Evolutionary conservation across 2,888 invertebrate genomes (phyloP), one percentile per base, ranked within the genome.

Genomic region (Leptopterna dolabrata): DNA sequence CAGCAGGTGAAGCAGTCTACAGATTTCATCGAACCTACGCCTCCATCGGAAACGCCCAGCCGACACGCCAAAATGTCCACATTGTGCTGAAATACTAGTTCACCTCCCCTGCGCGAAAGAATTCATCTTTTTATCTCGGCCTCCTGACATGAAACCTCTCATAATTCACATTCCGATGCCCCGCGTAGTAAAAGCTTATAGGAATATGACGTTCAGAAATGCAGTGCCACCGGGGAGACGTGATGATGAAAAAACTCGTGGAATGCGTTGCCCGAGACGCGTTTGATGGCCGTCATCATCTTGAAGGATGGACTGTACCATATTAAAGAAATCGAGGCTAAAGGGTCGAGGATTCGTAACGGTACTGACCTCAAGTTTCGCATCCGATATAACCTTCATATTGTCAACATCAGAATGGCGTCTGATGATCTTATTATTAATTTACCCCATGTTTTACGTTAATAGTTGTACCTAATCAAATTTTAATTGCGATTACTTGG

Each of bases 181-280:
- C 63, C 19, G 63, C 9, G 24, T 63, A 63, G 27, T 27, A 63
- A 63, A 63, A 63, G 63, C 27, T 0, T 24, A 63, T 9, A n/a
- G 63, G 63, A 63, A 63, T 63, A 63, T 63, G 63, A 63, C 63
- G 63, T 63, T 63, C 63, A 63, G 63, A 63, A 24, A 63, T 63
- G 63, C 63, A 9, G 63, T 11, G 24, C 24, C 63, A 24, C 24
- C 63, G 6, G 63, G 63, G 24, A 13, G 63, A 19, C 24, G 6
- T 24, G 63, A 24, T 24, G 19, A 24, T 24, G 19, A 63, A 27
- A 27, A 19, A 24, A 63, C 63, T 63, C 9, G 13, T 13, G 63
- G 63, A 63, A 63, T 63, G 63, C 63, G 63, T 63, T 24, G 63
- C 63, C 4, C 9, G 63, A 63, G 63, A 63, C 63, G 7, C 63